Conservation (phyloP, 2,797 vertebrate genomes). For the Limnodromus scolopaceus region DNA sequence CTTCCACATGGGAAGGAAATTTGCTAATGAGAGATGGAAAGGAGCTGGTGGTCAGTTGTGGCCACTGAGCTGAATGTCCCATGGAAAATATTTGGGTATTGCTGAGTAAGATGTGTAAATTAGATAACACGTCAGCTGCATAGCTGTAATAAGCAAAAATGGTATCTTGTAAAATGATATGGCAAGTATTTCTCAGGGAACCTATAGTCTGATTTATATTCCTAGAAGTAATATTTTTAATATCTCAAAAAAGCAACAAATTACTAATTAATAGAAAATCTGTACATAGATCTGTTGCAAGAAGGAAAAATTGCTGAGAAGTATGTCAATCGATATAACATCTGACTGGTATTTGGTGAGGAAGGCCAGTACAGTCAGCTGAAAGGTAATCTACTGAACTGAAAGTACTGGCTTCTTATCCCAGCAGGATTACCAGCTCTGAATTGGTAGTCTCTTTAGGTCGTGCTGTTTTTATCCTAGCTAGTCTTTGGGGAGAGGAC, state of each 20-base stretch:
- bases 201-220: neutral
- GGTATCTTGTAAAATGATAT: neutral
- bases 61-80: neutral
- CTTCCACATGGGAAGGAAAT: neutral
- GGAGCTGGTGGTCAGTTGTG: neutral
- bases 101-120: neutral
- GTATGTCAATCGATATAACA: neutral
- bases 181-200: neutral
- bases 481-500: neutral
- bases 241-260: neutral
- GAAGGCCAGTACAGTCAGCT: neutral
- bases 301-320: neutral
- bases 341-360: neutral
- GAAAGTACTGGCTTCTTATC: neutral
- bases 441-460: neutral
- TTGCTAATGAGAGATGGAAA: neutral
- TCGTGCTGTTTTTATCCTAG: fast-evolving
- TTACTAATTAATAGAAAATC: neutral
- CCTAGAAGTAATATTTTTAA: neutral
- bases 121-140: neutral
- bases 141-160: neutral
- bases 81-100: neutral
- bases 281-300: neutral
- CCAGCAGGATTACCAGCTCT: neutral
- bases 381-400: neutral